Evolutionary conservation across 2,888 invertebrate species (phyloP).

Genomic region (Mongoloraphidia duomilia): DNA sequence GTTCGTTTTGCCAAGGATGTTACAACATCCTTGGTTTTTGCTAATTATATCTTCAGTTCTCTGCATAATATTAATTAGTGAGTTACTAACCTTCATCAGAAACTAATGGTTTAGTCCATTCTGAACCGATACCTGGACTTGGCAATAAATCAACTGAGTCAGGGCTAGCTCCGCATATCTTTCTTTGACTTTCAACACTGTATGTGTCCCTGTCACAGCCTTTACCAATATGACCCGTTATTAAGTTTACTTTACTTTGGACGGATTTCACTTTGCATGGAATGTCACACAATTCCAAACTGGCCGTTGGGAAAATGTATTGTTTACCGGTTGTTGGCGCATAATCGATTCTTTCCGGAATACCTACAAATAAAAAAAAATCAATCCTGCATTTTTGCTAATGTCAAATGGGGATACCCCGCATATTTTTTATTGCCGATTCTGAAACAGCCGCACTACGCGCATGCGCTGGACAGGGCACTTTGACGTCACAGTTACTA

Average conservation of each 20-base stretch:
- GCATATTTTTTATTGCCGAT: too few species aligned
- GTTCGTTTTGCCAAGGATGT: too few species aligned
- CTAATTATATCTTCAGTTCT: background rate
- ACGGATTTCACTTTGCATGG: slow-evolving; percentile 39
- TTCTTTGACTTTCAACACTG: slow-evolving; percentile 68
- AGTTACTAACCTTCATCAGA: slow-evolving; percentile 55
- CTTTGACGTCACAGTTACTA: too few species aligned
- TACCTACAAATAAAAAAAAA: slow-evolving; percentile 29
- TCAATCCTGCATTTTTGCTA: background rate
- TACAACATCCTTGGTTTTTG: too few species aligned
- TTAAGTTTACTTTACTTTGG: slow-evolving; percentile 31
- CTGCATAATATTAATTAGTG: slow-evolving; percentile 7
- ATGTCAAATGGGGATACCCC: too few species aligned
- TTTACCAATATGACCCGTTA: slow-evolving; percentile 74
- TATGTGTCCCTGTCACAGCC: slow-evolving; percentile 94
- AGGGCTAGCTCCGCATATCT: slow-evolving; percentile 72
- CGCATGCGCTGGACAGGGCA: too few species aligned
- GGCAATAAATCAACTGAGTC: slow-evolving; percentile 79
- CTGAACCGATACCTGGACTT: slow-evolving; percentile 58
- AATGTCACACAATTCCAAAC: slow-evolving; percentile 46
- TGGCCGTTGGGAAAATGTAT: slow-evolving; percentile 65
- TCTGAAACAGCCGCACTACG: too few species aligned
- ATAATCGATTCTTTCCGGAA: slow-evolving; percentile 76
- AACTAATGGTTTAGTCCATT: slow-evolving; percentile 70
- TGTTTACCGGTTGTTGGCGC: slow-evolving; percentile 69